A percentile compares a stretch with the other conserved stretches of the same genome.
Evolutionary conservation across 2,888 invertebrate genomes (phyloP).

Genomic region (Leptinotarsa tumamoca): DNA sequence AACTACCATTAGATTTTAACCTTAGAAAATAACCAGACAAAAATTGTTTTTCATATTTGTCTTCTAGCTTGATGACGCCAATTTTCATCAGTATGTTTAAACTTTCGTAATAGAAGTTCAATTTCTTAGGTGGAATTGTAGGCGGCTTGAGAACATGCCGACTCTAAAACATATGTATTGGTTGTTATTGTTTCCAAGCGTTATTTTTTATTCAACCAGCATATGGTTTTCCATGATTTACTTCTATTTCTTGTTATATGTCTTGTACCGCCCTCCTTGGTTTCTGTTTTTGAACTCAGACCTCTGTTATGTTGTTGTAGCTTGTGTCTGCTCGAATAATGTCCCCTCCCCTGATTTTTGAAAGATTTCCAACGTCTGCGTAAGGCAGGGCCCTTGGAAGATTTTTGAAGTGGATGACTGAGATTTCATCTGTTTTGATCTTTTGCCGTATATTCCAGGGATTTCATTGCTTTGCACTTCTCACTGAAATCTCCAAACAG

Average conservation of each 20-base stretch:
- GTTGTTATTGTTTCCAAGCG: not conserved
- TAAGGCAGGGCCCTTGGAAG: not conserved
- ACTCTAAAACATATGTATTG: not conserved
- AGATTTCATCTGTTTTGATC: not conserved
- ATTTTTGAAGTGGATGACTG: conserved; percentile 2
- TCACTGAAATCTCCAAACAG: conserved; percentile 8
- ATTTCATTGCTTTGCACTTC: not conserved
- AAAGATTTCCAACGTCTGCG: not conserved
- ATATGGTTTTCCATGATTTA: no score
- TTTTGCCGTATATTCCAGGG: not conserved
- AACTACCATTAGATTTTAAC: not conserved
- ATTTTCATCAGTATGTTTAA: not conserved
- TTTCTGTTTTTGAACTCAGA: not conserved
- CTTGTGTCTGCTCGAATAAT: not conserved
- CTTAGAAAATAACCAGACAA: not conserved
- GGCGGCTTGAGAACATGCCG: not conserved
- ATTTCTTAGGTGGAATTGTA: not conserved
- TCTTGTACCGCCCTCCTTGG: not conserved
- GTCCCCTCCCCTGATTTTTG: not conserved
- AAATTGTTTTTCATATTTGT: not conserved
- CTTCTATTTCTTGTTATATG: not conserved
- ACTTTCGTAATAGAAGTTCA: not conserved
- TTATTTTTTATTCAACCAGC: not conserved
- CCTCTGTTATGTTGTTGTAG: not conserved
- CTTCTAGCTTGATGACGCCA: not conserved